Evolutionary conservation across 2,888 invertebrate species (phyloP).

Genomic region (Coronaproctus castanopsis): DNA sequence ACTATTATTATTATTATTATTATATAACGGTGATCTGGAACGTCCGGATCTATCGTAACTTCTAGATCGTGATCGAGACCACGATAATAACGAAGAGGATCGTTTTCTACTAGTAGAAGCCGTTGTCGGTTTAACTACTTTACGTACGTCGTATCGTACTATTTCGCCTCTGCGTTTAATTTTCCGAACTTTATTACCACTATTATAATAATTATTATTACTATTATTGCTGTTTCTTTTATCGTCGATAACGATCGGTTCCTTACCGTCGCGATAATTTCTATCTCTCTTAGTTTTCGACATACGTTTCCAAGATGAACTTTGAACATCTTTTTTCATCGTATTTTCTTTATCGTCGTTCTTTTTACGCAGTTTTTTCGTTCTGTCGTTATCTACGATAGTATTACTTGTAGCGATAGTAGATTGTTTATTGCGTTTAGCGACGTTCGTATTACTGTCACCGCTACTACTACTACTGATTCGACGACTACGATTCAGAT

Average conservation of each 20-base stretch:
- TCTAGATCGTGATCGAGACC: constrained; percentile 18
- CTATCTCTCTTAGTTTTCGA: constrained; percentile 55
- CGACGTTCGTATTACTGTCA: background rate
- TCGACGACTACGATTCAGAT: background rate
- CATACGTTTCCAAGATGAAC: constrained; percentile 54
- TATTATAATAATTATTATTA: constrained; percentile 25
- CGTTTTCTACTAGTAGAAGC: no score
- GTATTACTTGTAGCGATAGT: background rate
- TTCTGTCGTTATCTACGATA: background rate
- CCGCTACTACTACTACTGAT: background rate
- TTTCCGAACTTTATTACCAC: constrained; percentile 25
- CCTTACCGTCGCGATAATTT: constrained; percentile 48
- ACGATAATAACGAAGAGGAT: constrained; percentile 22
- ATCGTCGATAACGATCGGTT: constrained; percentile 29
- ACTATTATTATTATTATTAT: no score
- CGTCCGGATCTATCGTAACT: no score
- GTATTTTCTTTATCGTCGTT: constrained; percentile 26
- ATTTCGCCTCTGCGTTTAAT: constrained; percentile 47
- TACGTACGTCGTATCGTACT: constrained; percentile 62
- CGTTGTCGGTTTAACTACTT: no score
- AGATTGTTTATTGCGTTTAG: background rate
- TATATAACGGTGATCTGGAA: no score
- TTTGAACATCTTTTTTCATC: constrained; percentile 33
- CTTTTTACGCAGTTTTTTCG: constrained; percentile 18
- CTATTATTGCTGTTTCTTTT: constrained; percentile 23